phyloP scores from a whole-genome alignment of 2,797 vertebrate genomes.

The Parotocinclus haroldoi region DNA sequence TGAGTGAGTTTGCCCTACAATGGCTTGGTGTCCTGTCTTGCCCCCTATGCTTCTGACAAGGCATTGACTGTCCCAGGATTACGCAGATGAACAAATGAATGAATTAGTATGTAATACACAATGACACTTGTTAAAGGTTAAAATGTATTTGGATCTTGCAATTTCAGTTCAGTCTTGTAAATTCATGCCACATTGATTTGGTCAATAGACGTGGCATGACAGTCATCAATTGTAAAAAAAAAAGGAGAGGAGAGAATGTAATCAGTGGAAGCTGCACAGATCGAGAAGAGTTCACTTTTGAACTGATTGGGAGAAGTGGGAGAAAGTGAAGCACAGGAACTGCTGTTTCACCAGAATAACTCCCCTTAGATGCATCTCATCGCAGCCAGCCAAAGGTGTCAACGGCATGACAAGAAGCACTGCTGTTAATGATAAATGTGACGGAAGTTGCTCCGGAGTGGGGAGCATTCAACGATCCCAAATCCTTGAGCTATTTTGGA shows the following conservation, averaged over 20 bases:
- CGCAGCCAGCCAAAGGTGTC: slow-evolving; percentile 41
- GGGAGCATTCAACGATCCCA: slow-evolving; percentile 39
- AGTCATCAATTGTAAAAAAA: background rate
- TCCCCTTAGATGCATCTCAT: slow-evolving; percentile 33
- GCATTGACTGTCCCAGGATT: no score
- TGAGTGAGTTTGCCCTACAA: no score
- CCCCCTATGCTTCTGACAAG: no score
- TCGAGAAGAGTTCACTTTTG: no score
- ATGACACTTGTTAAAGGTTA: background rate
- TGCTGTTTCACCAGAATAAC: slow-evolving; percentile 43
- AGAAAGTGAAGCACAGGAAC: slow-evolving; percentile 33
- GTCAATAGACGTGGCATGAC: slow-evolving; percentile 3
- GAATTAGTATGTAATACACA: background rate
- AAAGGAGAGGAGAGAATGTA: background rate
- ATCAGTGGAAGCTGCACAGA: no score
- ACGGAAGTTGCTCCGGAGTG: slow-evolving; percentile 42
- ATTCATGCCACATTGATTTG: background rate
- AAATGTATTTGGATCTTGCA: slow-evolving; percentile 3
- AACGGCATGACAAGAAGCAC: slow-evolving; percentile 31
- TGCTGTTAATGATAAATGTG: slow-evolving; percentile 50
- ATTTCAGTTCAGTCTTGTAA: background rate
- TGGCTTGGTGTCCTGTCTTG: no score
- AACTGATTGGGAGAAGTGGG: slow-evolving; percentile 34
- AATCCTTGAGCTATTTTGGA: slow-evolving; percentile 32
- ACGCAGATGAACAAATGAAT: background rate